phyloP scores from a whole-genome alignment of 1,140 invertebrate genomes.

The Solenopsis fugax region DNA sequence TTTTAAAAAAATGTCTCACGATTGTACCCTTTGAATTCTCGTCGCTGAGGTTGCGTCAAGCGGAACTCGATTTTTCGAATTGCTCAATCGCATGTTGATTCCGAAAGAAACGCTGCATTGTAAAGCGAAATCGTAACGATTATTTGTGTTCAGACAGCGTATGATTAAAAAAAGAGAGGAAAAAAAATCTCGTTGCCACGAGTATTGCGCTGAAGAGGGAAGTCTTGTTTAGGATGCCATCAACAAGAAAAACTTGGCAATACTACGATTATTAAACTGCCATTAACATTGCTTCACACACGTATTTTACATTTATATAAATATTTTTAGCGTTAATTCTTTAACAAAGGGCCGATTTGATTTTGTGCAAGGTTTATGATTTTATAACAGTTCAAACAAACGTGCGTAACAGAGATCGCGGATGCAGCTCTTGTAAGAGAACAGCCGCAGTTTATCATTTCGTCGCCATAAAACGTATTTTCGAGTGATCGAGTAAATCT shows the following conservation, averaged over 20 bases:
- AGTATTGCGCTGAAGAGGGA: not conserved
- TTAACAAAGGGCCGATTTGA: not conserved
- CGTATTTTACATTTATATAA: conserved; percentile 16
- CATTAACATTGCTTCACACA: not conserved
- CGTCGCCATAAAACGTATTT: conserved; percentile 25
- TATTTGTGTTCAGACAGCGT: conserved; percentile 12
- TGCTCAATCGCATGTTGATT: not conserved
- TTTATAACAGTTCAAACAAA: not conserved
- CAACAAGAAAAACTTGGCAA: not conserved
- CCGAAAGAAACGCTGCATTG: not conserved
- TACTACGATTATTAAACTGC: not conserved
- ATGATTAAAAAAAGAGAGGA: not conserved
- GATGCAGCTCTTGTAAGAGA: not conserved
- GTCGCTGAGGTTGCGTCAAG: not conserved
- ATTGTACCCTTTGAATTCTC: not conserved
- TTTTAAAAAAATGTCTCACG: not conserved
- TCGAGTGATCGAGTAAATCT: conserved; percentile 13
- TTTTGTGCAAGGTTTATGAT: not conserved
- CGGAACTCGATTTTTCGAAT: conserved; percentile 4
- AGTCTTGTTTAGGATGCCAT: not conserved
- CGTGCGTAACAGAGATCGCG: not conserved
- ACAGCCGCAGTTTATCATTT: conserved; percentile 28
- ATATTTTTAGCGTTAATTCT: not conserved
- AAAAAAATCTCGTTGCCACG: not conserved
- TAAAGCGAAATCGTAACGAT: conserved; percentile 13